phyloP scores from a whole-genome alignment of 2,888 invertebrate genomes.

The Yponomeuta plumbellus region DNA sequence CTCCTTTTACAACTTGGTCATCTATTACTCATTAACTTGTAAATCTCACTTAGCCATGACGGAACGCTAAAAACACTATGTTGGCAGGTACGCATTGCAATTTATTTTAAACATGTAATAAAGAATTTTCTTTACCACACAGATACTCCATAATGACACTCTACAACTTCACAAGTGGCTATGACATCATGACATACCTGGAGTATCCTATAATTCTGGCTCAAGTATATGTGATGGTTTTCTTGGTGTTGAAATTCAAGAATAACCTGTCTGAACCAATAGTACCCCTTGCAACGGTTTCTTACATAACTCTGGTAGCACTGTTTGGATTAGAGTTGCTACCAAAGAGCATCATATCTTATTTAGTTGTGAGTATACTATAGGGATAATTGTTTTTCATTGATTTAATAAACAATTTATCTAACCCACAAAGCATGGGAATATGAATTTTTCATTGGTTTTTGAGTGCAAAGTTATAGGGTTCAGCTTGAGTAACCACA shows the following conservation, averaged over 20 bases:
- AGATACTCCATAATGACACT: conserved; percentile 88
- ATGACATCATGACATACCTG: conserved; percentile 85
- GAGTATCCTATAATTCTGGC: conserved; percentile 88
- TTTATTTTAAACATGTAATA: too few relatives aligned
- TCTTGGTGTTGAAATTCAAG: conserved; percentile 82
- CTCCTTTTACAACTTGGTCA: too few relatives aligned
- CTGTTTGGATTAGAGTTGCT: conserved; percentile 47
- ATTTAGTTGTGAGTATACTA: conserved; percentile 78
- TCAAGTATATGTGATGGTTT: conserved; percentile 85
- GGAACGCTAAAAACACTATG: too few relatives aligned
- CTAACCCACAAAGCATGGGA: too few relatives aligned
- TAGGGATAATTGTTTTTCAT: too few relatives aligned
- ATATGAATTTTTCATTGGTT: too few relatives aligned
- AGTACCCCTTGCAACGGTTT: conserved; percentile 38
- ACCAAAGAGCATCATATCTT: conserved; percentile 62
- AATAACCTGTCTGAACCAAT: conserved; percentile 63
- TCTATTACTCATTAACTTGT: too few relatives aligned
- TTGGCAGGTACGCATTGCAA: too few relatives aligned
- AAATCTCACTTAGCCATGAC: too few relatives aligned
- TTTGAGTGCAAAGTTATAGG: too few relatives aligned
- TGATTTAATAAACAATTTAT: too few relatives aligned
- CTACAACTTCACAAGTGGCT: conserved; percentile 86
- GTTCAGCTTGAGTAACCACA: too few relatives aligned
- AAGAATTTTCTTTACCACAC: conserved; percentile 40
- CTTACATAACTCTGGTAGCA: conserved; percentile 46